Conservation (phyloP, 2,888 invertebrate genomes). For the Clivina fossor region DNA sequence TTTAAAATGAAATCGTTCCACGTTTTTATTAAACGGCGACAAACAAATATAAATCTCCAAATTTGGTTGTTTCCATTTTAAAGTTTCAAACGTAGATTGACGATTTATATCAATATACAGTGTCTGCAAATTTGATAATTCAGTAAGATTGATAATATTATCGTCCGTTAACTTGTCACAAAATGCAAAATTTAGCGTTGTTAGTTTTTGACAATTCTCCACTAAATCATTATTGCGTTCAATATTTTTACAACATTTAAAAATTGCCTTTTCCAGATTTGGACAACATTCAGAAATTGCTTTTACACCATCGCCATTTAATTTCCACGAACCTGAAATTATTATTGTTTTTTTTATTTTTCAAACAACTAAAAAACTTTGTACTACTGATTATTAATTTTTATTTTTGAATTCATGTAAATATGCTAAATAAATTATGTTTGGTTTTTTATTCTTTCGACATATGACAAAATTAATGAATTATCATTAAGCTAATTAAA, state of each 20-base stretch:
- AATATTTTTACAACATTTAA: slow-evolving; percentile 43
- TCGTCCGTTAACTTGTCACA: slow-evolving; percentile 30
- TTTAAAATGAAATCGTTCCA: not conserved
- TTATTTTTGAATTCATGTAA: not conserved
- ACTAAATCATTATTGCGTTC: slow-evolving; percentile 36
- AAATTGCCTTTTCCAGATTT: slow-evolving; percentile 38
- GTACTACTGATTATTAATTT: not conserved
- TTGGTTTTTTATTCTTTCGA: too few relatives aligned
- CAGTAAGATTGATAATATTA: not conserved
- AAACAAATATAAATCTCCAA: slow-evolving; percentile 36
- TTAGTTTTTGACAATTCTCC: slow-evolving; percentile 38
- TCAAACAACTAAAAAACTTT: not conserved
- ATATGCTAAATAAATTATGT: not conserved
- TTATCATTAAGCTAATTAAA: too few relatives aligned
- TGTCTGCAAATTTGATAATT: slow-evolving; percentile 3
- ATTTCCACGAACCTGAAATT: slow-evolving; percentile 40
- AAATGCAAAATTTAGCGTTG: slow-evolving; percentile 42
- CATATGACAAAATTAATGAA: too few relatives aligned
- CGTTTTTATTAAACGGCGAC: slow-evolving; percentile 39
- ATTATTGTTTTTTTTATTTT: not conserved
- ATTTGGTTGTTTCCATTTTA: slow-evolving; percentile 13
- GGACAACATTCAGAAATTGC: slow-evolving; percentile 40
- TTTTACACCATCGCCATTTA: slow-evolving; percentile 36
- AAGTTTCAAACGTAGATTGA: slow-evolving; percentile 12
- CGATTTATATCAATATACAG: slow-evolving; percentile 11